Percentiles rank a stretch among this genome's conserved stretches.
Conservation (phyloP, 2,797 vertebrate species). For the Hephaestus fuliginosus region DNA sequence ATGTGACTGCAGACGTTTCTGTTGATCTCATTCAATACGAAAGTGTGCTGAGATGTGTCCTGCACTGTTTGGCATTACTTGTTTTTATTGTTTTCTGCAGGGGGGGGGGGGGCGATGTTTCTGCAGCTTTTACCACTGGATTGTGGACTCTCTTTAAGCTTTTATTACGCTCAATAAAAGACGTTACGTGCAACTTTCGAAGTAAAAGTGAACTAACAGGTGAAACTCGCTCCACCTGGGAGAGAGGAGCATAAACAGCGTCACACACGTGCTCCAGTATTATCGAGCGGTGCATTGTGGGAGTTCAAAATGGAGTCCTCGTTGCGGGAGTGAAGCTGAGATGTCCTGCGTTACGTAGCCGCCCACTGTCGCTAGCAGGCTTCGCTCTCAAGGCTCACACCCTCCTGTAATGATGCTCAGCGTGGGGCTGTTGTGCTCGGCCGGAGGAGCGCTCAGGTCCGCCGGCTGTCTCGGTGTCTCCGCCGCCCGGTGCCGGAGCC, state of each 20-base stretch:
- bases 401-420: not conserved
- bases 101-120: too few species aligned
- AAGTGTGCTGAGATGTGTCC: not conserved
- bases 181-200: not conserved
- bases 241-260: not conserved
- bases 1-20: not conserved
- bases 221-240: too few species aligned
- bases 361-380: not conserved
- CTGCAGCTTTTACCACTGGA: too few species aligned
- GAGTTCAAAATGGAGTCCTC: slow-evolving; percentile 75
- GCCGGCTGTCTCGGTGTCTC: slow-evolving; percentile 21
- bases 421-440: slow-evolving; percentile 51
- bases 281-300: slow-evolving; percentile 77
- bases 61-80: not conserved
- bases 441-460: slow-evolving; percentile 37
- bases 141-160: not conserved
- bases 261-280: slow-evolving; percentile 30
- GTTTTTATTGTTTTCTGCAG: not conserved
- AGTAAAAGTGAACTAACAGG: not conserved
- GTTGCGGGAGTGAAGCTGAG: fast-evolving
- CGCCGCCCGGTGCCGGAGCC: slow-evolving; percentile 12
- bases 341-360: slow-evolving; percentile 31
- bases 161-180: not conserved
- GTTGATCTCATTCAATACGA: not conserved
- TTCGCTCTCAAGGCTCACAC: too few species aligned